phyloP scores from a whole-genome alignment of 2,888 invertebrate genomes.

The Vannuccia rotundouncinata region DNA sequence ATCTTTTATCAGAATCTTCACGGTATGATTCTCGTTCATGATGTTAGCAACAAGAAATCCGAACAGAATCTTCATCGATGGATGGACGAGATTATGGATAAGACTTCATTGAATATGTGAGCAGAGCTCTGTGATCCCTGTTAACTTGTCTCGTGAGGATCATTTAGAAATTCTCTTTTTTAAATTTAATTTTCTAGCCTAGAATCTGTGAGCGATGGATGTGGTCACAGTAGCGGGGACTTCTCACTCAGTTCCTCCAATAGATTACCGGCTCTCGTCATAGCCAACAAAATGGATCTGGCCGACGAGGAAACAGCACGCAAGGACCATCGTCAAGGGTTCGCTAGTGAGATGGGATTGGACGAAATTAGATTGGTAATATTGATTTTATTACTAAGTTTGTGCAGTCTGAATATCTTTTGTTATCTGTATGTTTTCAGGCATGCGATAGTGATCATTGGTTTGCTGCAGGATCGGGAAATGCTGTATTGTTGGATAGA shows the following conservation, averaged over 20 bases:
- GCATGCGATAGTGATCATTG: no score
- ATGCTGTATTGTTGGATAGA: slow-evolving; percentile 81
- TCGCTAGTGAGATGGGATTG: background rate
- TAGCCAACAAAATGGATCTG: slow-evolving; percentile 86
- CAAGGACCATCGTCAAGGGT: background rate
- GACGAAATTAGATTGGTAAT: slow-evolving; percentile 30
- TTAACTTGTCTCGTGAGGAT: no score
- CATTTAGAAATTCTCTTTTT: no score
- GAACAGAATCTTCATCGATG: slow-evolving; percentile 85
- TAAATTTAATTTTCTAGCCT: no score
- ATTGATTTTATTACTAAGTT: no score
- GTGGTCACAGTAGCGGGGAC: no score
- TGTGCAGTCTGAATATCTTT: no score
- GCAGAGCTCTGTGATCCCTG: no score
- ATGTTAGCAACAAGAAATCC: slow-evolving; percentile 88
- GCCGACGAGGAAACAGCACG: slow-evolving; percentile 59
- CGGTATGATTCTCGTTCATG: slow-evolving; percentile 90
- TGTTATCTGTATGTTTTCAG: no score
- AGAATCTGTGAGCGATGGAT: no score
- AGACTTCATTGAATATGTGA: no score
- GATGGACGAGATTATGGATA: slow-evolving; percentile 81
- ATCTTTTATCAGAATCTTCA: slow-evolving; percentile 89
- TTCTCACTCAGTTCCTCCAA: no score
- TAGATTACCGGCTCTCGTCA: slow-evolving; percentile 86
- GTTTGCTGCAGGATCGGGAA: slow-evolving; percentile 90